phyloP scores from a whole-genome alignment of 1,140 invertebrate genomes.

The Octopus bimaculoides region DNA sequence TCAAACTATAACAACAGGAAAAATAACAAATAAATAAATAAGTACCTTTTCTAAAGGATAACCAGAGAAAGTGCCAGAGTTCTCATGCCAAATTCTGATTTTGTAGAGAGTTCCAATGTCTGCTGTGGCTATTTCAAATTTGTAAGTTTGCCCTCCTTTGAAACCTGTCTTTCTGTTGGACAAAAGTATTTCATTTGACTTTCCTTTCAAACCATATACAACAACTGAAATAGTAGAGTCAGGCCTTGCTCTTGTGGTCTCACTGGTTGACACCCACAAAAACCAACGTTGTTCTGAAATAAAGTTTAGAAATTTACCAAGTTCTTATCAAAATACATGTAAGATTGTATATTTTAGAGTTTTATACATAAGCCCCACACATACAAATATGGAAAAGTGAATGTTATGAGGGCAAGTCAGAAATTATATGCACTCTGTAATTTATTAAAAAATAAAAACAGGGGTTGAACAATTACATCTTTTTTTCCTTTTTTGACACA shows the following conservation, averaged over 20 bases:
- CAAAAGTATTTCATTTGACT: conserved; percentile 51
- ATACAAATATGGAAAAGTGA: no score
- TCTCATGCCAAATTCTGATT: conserved; percentile 55
- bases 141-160: conserved; percentile 50
- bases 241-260: conserved; percentile 49
- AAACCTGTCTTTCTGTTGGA: conserved; percentile 52
- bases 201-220: conserved; percentile 53
- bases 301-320: neutral
- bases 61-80: conserved; percentile 42
- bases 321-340: no score
- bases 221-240: conserved; percentile 51
- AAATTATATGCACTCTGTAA: no score
- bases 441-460: no score
- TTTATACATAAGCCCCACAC: no score
- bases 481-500: no score
- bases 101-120: conserved; percentile 55
- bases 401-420: no score
- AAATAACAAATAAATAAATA: neutral
- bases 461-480: no score
- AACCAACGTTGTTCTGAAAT: conserved; percentile 50
- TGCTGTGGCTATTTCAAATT: conserved; percentile 47
- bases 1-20: neutral
- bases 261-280: conserved; percentile 49
- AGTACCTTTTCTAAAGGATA: conserved; percentile 55
- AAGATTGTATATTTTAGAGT: no score